These are phyloP conservation scores for Hemicordylus capensis DNA, from an alignment of 2,113 vertebrate species.

Conservation along the genomic window DNA sequence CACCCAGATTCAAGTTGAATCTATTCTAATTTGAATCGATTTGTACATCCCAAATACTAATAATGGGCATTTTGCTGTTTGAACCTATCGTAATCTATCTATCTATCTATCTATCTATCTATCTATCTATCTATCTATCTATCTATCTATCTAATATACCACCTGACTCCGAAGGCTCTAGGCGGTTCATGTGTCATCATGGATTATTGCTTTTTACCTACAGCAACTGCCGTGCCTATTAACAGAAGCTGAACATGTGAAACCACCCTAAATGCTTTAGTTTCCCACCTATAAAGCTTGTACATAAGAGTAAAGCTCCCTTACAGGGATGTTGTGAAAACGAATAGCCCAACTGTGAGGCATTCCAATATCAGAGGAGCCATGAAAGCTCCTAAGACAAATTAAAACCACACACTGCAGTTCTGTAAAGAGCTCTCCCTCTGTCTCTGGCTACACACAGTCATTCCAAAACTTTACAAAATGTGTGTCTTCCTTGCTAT, in stretches of 20 bases:
- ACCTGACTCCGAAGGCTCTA: no score
- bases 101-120: no score
- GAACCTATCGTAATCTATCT: not conserved
- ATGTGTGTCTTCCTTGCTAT: conserved; percentile 34
- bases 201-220: not conserved
- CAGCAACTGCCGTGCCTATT: no score
- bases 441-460: not conserved
- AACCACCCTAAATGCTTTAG: not conserved
- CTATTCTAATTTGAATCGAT: no score
- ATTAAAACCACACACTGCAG: not conserved
- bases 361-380: not conserved
- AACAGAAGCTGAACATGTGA: not conserved
- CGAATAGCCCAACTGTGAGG: not conserved
- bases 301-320: no score
- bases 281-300: not conserved
- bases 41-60: no score
- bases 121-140: no score
- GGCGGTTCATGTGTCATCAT: not conserved
- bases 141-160: no score
- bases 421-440: not conserved
- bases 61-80: not conserved
- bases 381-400: not conserved
- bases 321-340: not conserved
- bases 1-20: no score
- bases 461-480: conserved; percentile 1